Evolutionary conservation across 2,797 vertebrate genomes (phyloP).

Genomic region (Yasuhikotakia modesta): DNA sequence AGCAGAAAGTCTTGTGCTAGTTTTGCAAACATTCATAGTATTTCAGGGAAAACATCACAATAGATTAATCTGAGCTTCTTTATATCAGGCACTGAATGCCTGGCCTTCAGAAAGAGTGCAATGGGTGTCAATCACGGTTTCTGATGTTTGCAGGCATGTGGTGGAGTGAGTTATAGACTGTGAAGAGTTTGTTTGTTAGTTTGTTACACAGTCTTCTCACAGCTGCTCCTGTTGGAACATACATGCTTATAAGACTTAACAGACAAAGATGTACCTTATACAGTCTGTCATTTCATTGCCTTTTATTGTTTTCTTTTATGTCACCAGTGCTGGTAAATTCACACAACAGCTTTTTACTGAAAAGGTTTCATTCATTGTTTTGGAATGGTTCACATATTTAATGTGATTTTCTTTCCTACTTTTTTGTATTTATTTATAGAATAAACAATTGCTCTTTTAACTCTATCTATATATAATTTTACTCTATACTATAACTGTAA

Average conservation of each 20-base stretch:
- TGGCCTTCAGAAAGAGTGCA: slow-evolving; percentile 1
- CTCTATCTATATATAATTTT: too few species aligned
- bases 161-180: neutral
- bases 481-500: too few species aligned
- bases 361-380: too few species aligned
- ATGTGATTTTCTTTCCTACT: too few species aligned
- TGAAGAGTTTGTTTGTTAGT: slow-evolving; percentile 9
- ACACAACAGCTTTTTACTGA: too few species aligned
- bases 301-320: neutral
- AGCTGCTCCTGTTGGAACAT: neutral
- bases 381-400: too few species aligned
- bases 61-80: slow-evolving; percentile 13
- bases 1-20: neutral
- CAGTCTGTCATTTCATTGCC: neutral
- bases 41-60: neutral
- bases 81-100: neutral
- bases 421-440: too few species aligned
- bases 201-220: neutral
- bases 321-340: neutral
- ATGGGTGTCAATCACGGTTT: neutral
- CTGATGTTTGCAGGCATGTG: slow-evolving; percentile 1
- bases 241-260: neutral
- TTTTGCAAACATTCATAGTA: neutral
- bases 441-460: too few species aligned
- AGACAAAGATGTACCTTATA: neutral